Evolutionary conservation across 1,140 invertebrate species (phyloP).

Genomic region (Panulirus ornatus): DNA sequence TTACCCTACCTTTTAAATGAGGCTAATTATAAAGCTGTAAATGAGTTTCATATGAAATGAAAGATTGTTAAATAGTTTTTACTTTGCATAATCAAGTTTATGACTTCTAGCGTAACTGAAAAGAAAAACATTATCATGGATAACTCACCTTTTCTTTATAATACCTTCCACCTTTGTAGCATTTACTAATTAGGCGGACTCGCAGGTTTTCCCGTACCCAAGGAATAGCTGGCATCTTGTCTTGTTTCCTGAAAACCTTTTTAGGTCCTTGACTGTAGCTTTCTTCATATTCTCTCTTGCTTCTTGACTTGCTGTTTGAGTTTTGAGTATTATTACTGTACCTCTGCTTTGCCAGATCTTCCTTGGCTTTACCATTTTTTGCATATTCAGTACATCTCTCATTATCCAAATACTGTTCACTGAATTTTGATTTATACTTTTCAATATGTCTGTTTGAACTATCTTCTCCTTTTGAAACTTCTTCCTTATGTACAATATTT

Average conservation of each 20-base stretch:
- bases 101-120: no score
- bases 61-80: no score
- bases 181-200: constrained; percentile 78
- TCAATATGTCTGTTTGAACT: not conserved
- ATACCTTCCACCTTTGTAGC: constrained; percentile 78
- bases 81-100: no score
- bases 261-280: constrained; percentile 31
- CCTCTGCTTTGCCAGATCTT: not conserved
- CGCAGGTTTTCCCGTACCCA: constrained; percentile 78
- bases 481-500: not conserved
- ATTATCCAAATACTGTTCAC: not conserved
- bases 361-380: not conserved
- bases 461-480: not conserved
- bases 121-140: no score
- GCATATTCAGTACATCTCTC: not conserved
- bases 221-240: constrained; percentile 40
- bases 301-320: not conserved
- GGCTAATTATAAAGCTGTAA: no score
- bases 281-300: not conserved
- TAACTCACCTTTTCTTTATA: constrained; percentile 78
- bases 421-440: not conserved
- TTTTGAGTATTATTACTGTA: not conserved
- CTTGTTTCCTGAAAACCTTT: constrained; percentile 39
- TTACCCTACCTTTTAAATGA: no score
- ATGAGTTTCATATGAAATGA: no score